Evolutionary conservation across 37 sponge, comb jelly and placozoan genomes (phyloP).

Genomic region (Spongilla lacustris): DNA sequence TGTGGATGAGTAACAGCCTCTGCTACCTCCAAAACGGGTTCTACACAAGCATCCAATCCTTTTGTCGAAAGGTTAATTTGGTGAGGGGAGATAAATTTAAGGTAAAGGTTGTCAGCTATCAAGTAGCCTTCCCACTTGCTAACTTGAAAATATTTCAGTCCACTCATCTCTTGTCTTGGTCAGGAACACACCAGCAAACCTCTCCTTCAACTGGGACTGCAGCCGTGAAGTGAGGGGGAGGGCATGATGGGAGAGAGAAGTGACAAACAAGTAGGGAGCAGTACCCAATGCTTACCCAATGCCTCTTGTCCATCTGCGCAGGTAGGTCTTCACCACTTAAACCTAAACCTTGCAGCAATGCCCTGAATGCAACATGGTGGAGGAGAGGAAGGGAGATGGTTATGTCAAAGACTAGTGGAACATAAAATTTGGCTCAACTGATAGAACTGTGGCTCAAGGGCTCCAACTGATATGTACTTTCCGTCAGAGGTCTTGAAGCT

Average conservation of each 20-base stretch:
- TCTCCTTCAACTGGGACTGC: conserved; percentile 68
- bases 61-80: not conserved
- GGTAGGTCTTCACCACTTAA: conserved; percentile 46
- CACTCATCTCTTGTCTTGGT: conserved; percentile 87
- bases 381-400: no score
- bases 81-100: no score
- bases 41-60: conserved; percentile 96
- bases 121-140: no score
- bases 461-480: conserved; percentile 93
- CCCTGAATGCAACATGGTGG: conserved; percentile 53
- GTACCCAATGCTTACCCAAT: conserved; percentile 60
- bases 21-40: conserved; percentile 86
- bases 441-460: conserved; percentile 97
- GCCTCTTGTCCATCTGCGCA: conserved; percentile 52
- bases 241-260: no score
- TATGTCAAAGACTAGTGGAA: no score
- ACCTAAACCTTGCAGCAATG: conserved; percentile 67
- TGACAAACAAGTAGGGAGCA: no score
- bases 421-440: conserved; percentile 34
- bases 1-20: conserved; percentile 87
- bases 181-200: conserved; percentile 62
- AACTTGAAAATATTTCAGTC: conserved; percentile 79
- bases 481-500: conserved; percentile 94
- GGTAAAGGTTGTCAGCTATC: no score
- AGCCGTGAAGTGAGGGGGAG: not conserved